Percentiles rank a stretch among this genome's conserved stretches.
Conservation (phyloP, 2,888 invertebrate genomes). For the Podabrus alpinus region DNA sequence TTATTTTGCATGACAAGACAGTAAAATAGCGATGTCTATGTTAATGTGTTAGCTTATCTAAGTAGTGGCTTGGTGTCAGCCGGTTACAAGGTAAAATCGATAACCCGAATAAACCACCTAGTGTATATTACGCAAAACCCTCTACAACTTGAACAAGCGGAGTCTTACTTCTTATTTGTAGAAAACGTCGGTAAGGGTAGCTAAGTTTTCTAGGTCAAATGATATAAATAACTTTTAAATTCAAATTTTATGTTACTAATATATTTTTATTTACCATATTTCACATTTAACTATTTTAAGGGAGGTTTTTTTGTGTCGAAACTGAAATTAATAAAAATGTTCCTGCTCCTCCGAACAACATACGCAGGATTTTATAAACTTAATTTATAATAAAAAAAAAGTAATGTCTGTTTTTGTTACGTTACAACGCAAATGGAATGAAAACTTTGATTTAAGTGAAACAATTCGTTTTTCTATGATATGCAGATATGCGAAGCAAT, state of each 20-base stretch:
- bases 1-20: conserved; percentile 21
- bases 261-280: not conserved
- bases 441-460: not conserved
- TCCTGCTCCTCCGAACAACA: not conserved
- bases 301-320: not conserved
- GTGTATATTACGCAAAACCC: not conserved
- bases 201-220: not conserved
- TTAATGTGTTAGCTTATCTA: conserved; percentile 44
- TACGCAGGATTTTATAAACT: not conserved
- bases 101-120: conserved; percentile 30
- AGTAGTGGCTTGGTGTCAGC: conserved; percentile 43
- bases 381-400: not conserved
- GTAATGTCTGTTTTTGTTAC: not conserved
- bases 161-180: not conserved
- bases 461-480: no score
- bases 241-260: not conserved
- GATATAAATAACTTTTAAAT: not conserved
- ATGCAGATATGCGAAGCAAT: no score
- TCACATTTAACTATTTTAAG: not conserved
- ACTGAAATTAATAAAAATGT: not conserved
- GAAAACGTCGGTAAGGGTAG: not conserved
- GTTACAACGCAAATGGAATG: not conserved
- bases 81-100: conserved; percentile 47
- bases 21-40: conserved; percentile 41
- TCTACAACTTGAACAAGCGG: conserved; percentile 1